Conservation (phyloP, 2,888 invertebrate species). For the Chamaedrilus cognettii region DNA sequence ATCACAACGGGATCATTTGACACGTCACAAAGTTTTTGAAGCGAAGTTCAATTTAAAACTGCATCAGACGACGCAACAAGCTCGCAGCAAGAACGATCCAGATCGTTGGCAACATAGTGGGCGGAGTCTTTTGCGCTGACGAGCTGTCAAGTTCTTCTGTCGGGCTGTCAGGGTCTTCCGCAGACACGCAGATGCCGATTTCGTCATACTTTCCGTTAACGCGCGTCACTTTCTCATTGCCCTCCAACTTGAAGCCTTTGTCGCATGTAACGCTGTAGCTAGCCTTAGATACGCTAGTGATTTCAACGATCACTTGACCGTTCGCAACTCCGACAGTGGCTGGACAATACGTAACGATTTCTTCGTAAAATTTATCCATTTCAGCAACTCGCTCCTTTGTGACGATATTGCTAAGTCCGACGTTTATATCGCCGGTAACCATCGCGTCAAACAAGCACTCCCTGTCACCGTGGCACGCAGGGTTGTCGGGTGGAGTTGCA, state of each 20-base stretch:
- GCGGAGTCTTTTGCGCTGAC: no score
- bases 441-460: conserved; percentile 11
- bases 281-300: not conserved
- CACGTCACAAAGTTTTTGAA: no score
- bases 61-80: no score
- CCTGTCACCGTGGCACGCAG: conserved; percentile 5
- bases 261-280: conserved; percentile 6
- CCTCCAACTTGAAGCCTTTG: conserved; percentile 4
- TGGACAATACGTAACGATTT: conserved; percentile 7
- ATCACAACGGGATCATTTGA: no score
- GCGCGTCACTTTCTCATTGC: conserved; percentile 8
- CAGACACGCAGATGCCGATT: not conserved
- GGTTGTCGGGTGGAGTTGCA: not conserved
- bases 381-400: not conserved
- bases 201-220: conserved; percentile 8
- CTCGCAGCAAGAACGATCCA: no score
- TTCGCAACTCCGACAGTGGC: conserved; percentile 4
- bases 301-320: conserved; percentile 5
- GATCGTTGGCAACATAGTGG: no score
- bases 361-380: not conserved
- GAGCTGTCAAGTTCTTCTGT: no score
- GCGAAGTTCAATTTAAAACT: no score
- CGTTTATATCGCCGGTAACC: conserved; percentile 9
- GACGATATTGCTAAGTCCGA: conserved; percentile 7
- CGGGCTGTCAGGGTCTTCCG: no score